Conservation (phyloP, 2,888 invertebrate species). For the Penaeus monodon region DNA sequence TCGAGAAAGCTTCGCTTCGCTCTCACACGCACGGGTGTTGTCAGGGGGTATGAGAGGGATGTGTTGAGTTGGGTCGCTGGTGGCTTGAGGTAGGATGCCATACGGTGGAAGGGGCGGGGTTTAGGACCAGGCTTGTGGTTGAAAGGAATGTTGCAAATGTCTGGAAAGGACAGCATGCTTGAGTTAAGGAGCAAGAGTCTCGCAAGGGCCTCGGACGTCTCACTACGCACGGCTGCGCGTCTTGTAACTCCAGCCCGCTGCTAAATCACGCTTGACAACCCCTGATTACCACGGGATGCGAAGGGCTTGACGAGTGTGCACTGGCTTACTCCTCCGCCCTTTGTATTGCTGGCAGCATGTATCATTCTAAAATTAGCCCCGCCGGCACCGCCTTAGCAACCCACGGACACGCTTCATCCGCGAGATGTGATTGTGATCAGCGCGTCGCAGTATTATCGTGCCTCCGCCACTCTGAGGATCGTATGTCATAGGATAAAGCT, state of each 20-base stretch:
- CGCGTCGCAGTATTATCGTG: not conserved
- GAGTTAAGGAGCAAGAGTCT: slow-evolving; percentile 18
- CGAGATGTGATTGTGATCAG: slow-evolving; percentile 40
- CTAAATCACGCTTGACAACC: slow-evolving; percentile 62
- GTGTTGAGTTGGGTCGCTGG: too few species aligned
- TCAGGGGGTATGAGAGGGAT: too few species aligned
- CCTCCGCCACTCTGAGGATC: slow-evolving; percentile 22
- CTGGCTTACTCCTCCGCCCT: slow-evolving; percentile 44
- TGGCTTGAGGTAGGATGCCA: too few species aligned
- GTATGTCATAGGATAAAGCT: slow-evolving; percentile 15
- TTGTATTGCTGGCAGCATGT: slow-evolving; percentile 56
- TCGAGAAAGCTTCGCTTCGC: too few species aligned
- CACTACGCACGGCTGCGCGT: slow-evolving; percentile 48
- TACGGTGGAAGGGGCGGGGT: too few species aligned
- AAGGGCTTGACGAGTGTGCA: slow-evolving; percentile 50
- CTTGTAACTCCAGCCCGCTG: slow-evolving; percentile 47
- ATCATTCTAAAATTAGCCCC: slow-evolving; percentile 49
- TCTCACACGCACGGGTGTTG: too few species aligned
- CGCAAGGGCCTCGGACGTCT: slow-evolving; percentile 31
- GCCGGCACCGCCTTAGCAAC: slow-evolving; percentile 39
- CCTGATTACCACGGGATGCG: slow-evolving; percentile 49
- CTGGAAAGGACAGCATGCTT: slow-evolving; percentile 5
- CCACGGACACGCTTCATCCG: slow-evolving; percentile 36
- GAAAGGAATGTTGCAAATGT: slow-evolving; percentile 1
- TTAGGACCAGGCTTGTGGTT: too few species aligned